Evolutionary conservation across 2,888 invertebrate genomes (phyloP), one percentile per base, ranked within the genome.

Genomic region (Schizotus pectinicornis): DNA sequence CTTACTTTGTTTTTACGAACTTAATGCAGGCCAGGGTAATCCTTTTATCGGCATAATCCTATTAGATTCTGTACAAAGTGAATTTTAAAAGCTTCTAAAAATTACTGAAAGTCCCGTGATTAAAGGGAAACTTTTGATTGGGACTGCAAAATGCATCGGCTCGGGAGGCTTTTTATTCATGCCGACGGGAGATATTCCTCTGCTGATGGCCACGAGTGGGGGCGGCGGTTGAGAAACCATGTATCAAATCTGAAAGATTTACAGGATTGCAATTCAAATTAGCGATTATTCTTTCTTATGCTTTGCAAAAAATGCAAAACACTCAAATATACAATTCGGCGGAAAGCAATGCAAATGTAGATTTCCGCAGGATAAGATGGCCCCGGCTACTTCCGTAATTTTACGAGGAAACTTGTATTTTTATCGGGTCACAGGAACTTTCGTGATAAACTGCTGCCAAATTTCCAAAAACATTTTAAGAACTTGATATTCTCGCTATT

Each of bases 201-300:
- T 38, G 22, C 22, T 22, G 46, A 38, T 39, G 42, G 45, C 35
- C 30, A 45, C 36, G 54, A 13, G 51, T 50, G 38, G 45, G 38
- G 57, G 32, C 34, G 59, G 62, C 34, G 48, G 49, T 41, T 42
- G 53, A 53, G 51, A 57, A 62, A 46, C 72, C 67, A 72, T 76
- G 74, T 73, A 76, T 77, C 77, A 77, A 75, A 73, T 75, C 71
- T 75, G 76, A 75, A 74, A 72, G 77, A 77, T 77, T 76, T 76
- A 77, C 66, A 66, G 72, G 73, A 74, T 74, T 70, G 76, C 75
- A 75, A 77, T 77, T 77, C 76, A 77, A 77, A 77, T 77, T 74
- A 77, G 71, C 69, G 72, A 75, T 75, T 76, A 76, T 71, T 69
- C 70, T 65, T 64, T 67, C 67, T 69, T 67, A 67, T 65, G 64